Percentiles rank a stretch among this genome's conserved stretches.
These are phyloP conservation scores for Mechanitis mazaeus DNA, from an alignment of 2,888 invertebrate species.

Conservation along the genomic window DNA sequence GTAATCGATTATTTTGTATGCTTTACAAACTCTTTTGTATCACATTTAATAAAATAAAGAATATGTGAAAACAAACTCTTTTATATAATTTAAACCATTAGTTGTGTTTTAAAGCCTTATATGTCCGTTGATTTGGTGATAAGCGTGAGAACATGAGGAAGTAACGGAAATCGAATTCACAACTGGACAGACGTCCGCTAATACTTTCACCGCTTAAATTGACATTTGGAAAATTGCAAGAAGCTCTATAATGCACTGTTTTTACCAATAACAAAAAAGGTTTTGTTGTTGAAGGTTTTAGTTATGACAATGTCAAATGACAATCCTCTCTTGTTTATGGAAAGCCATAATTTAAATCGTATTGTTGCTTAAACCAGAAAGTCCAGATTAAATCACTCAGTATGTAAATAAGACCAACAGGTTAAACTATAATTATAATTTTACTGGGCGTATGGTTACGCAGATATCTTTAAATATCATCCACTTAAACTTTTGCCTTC, in stretches of 20 bases:
- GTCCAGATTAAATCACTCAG: too few species aligned
- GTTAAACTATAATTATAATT: slow-evolving; percentile 3
- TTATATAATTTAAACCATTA: background rate
- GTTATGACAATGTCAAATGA: too few species aligned
- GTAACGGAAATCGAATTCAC: slow-evolving; percentile 25
- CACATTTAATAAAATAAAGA: too few species aligned
- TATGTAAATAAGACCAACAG: too few species aligned
- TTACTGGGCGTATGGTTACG: background rate
- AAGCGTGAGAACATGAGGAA: slow-evolving; percentile 38
- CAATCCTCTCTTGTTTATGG: too few species aligned
- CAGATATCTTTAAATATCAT: slow-evolving; percentile 5
- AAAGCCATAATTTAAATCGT: too few species aligned
- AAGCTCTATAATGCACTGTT: background rate
- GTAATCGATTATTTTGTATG: too few species aligned
- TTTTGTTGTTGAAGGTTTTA: too few species aligned
- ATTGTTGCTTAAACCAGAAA: too few species aligned
- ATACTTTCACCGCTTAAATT: slow-evolving; percentile 23
- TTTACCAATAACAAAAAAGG: background rate
- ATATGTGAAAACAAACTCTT: too few species aligned
- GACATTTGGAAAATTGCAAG: slow-evolving; percentile 13
- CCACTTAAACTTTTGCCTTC: background rate
- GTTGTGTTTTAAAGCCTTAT: slow-evolving; percentile 8
- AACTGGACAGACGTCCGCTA: slow-evolving; percentile 19
- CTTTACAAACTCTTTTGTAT: too few species aligned
- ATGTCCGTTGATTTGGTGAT: slow-evolving; percentile 30